Evolutionary conservation across 2,113 vertebrate species (phyloP), one percentile per base, ranked within the genome.

Genomic region (Pseudonaja textilis): DNA sequence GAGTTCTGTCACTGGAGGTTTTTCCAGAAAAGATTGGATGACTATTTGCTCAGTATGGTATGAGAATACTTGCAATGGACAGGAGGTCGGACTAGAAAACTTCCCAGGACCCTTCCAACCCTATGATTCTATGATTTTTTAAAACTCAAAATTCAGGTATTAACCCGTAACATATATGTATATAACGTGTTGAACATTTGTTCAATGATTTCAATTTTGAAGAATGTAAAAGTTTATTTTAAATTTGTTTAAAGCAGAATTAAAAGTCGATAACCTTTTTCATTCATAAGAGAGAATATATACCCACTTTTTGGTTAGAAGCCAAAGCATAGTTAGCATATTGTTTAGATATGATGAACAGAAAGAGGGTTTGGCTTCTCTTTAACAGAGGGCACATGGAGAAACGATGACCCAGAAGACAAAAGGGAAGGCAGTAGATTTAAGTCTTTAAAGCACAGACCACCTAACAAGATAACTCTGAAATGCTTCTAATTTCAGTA

Each of bases 401-500:
- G 95, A 97, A 95, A 96, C 93, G 96, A 93, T 97, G 97, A 97
- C 96, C 95, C 97, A 97, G 96, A 96, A 97, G 94, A 93, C 92
- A 23, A 9, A 5, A 55, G 6, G 95, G 96, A 98, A 34, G n/a
- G 23, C 55, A 47, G 45, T 90, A 93, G 92, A 98, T 98, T 98
- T 97, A 97, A 97, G 98, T 97, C 97, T 96, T 97, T 97, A 97
- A 97, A 96, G 97, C 97, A 97, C 96, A 98, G 98, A 99, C 98
- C 98, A 98, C 97, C 97, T 98, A 99, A 98, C 98, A 98, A 98
- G 98, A 97, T 92, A 96, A 97, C 97, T 97, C 97, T 97, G 98
- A 98, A 98, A 98, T 97, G 98, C 98, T 98, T 98, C 98, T 98
- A 98, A 98, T 98, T 98, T 98, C 98, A 98, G 98, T 97, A 98